Evolutionary conservation across 2,113 vertebrate genomes (phyloP).

Genomic region (Propithecus coquereli): DNA sequence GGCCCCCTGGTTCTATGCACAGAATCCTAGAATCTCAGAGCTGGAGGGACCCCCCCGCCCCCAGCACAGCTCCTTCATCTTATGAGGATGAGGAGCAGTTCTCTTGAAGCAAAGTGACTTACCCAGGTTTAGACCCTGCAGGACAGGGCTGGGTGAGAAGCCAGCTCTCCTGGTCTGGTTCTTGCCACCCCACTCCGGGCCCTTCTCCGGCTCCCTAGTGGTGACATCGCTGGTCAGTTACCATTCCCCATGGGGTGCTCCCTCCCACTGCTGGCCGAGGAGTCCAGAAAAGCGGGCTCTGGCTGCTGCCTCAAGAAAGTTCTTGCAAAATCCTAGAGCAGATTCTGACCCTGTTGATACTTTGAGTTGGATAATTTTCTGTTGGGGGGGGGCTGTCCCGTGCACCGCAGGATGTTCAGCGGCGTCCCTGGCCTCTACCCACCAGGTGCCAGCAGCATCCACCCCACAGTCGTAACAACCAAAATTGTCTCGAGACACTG

Average conservation of each 20-base stretch:
- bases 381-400: neutral
- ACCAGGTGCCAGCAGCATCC: neutral
- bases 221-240: fast-evolving
- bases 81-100: neutral
- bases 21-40: neutral
- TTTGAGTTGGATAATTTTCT: fast-evolving
- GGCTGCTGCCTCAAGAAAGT: neutral
- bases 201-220: neutral
- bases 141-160: neutral
- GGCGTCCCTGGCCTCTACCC: neutral
- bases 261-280: neutral
- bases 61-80: neutral
- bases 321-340: neutral
- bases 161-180: neutral
- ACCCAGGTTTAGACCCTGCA: neutral
- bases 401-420: fast-evolving
- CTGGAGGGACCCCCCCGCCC: neutral
- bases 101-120: neutral
- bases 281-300: neutral
- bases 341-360: neutral
- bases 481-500: neutral
- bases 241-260: fast-evolving
- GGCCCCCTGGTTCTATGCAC: neutral
- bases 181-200: neutral
- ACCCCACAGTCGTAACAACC: neutral